Evolutionary conservation across 2,113 vertebrate species (phyloP).

Genomic region (Daphoenositta chrysoptera): DNA sequence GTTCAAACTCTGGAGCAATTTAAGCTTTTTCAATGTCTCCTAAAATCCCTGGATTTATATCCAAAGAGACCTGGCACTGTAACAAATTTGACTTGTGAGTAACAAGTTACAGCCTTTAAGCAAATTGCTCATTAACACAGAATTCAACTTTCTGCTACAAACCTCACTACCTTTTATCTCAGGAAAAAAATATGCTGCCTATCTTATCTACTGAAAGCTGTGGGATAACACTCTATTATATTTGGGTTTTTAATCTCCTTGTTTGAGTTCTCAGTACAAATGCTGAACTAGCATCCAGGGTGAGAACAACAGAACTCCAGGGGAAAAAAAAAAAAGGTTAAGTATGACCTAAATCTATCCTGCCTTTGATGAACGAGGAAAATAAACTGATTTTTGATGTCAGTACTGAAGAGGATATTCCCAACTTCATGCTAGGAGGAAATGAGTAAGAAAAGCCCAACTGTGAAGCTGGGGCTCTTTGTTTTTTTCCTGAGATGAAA

Average conservation of each 20-base stretch:
- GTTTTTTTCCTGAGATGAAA: conserved; percentile 2
- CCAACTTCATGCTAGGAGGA: not conserved
- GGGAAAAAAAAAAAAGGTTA: not conserved
- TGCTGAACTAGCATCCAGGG: not conserved
- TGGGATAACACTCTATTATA: not conserved
- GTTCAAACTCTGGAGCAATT: conserved; percentile 58
- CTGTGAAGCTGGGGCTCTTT: conserved; percentile 11
- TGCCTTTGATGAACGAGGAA: conserved; percentile 5
- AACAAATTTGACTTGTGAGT: conserved; percentile 64
- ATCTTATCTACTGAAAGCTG: not conserved
- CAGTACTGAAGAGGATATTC: conserved; percentile 12
- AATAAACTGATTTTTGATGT: conserved; percentile 27
- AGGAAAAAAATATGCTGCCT: not conserved
- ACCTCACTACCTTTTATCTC: not conserved
- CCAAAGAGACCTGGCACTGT: conserved; percentile 61
- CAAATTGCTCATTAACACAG: conserved; percentile 64
- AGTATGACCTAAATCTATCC: not conserved
- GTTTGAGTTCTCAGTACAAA: conserved; percentile 13
- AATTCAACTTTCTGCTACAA: conserved; percentile 16
- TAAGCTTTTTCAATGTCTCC: conserved; percentile 64
- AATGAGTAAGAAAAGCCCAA: conserved; percentile 35
- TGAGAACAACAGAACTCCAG: not conserved
- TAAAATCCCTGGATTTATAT: conserved; percentile 69
- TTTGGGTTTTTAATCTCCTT: not conserved
- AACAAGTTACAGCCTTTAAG: conserved; percentile 65